phyloP scores from a whole-genome alignment of 2,113 vertebrate genomes.

The Daphoenositta chrysoptera region DNA sequence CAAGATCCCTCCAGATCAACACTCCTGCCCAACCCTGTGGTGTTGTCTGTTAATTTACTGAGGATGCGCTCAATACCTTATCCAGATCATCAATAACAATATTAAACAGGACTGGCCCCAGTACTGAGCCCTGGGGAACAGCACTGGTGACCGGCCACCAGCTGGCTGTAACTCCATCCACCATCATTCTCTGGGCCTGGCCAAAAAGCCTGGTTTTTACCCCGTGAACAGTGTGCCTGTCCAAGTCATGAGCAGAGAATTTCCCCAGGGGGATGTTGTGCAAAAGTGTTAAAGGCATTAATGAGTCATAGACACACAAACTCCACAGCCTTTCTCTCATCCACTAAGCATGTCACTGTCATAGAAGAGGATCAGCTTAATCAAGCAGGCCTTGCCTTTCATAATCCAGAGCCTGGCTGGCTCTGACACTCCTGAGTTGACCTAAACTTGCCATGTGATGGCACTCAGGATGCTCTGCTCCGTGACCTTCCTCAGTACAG shows the following conservation, averaged over 20 bases:
- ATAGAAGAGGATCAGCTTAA: not conserved
- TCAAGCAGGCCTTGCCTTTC: not conserved
- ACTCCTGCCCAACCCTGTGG: not conserved
- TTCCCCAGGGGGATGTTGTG: not conserved
- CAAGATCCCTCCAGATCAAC: not conserved
- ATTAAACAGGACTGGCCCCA: not conserved
- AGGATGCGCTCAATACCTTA: not conserved
- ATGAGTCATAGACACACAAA: not conserved
- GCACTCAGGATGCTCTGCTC: not conserved
- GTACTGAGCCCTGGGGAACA: not conserved
- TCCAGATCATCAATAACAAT: not conserved
- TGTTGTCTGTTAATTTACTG: not conserved
- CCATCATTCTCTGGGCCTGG: not conserved
- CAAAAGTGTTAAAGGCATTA: not conserved
- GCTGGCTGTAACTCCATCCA: not conserved
- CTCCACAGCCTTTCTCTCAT: not conserved
- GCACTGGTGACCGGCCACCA: fast-evolving
- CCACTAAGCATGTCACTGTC: not conserved
- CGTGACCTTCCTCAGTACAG: not conserved
- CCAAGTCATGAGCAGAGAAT: not conserved
- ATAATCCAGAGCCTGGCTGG: not conserved
- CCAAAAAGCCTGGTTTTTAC: fast-evolving
- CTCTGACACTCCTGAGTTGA: not conserved
- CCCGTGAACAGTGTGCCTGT: not conserved
- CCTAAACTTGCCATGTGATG: not conserved